phyloP scores from a whole-genome alignment of 2,888 invertebrate species.

The Nemotelus pantherinus region DNA sequence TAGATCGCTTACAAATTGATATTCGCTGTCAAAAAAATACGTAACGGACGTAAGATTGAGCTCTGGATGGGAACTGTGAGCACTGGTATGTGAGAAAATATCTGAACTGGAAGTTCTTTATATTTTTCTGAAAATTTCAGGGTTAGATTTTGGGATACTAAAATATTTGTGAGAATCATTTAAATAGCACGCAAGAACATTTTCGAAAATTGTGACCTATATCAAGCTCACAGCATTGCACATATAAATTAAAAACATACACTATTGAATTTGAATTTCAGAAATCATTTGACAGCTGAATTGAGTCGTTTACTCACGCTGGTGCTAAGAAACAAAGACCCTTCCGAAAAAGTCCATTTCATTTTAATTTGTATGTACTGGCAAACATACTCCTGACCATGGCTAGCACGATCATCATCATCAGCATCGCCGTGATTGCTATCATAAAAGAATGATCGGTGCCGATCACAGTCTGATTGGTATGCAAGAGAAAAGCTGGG shows the following conservation, averaged over 20 bases:
- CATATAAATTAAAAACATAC: no score
- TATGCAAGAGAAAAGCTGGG: slow-evolving; percentile 11
- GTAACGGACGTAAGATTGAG: slow-evolving; percentile 2
- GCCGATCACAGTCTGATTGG: slow-evolving; percentile 8
- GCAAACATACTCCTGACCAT: background rate
- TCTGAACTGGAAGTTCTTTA: no score
- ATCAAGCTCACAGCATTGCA: no score
- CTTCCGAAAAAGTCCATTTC: background rate
- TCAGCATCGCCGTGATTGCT: slow-evolving; percentile 20
- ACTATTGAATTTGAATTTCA: no score
- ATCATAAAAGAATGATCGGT: slow-evolving; percentile 22
- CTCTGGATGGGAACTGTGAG: background rate
- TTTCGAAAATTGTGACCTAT: no score
- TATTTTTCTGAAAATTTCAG: no score
- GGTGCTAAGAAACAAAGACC: slow-evolving; percentile 1
- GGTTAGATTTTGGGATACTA: no score
- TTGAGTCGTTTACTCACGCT: background rate
- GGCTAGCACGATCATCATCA: slow-evolving; percentile 39
- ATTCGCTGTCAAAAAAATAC: slow-evolving; percentile 16
- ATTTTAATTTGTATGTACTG: no score
- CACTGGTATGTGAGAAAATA: background rate
- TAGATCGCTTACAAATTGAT: slow-evolving; percentile 39
- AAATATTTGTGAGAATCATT: no score
- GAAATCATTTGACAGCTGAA: no score
- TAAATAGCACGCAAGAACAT: no score